Evolutionary conservation across 2,113 vertebrate species (phyloP).

Genomic region (Calidris pygmaea): DNA sequence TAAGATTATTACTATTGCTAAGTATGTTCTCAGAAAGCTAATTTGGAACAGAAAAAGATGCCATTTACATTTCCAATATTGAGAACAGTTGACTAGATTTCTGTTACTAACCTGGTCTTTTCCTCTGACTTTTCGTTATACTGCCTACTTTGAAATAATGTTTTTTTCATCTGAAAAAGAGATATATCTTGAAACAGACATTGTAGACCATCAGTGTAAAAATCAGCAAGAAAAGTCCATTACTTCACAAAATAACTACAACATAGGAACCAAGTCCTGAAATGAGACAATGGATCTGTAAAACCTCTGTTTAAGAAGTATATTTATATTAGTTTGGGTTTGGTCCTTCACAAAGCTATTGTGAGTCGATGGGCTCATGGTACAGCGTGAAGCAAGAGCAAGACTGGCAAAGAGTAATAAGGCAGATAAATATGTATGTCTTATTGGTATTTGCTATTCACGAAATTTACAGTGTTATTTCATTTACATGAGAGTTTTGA

Average conservation of each 20-base stretch:
- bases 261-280: background rate
- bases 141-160: background rate
- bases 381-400: background rate
- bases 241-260: background rate
- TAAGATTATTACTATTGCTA: rapidly evolving
- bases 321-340: background rate
- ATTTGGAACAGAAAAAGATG: background rate
- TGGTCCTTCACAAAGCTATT: background rate
- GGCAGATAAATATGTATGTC: background rate
- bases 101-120: background rate
- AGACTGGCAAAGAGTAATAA: background rate
- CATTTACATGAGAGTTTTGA: conserved; percentile 4
- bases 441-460: background rate
- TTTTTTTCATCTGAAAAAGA: background rate
- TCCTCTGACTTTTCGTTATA: background rate
- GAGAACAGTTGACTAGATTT: background rate
- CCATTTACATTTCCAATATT: background rate
- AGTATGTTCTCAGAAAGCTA: background rate
- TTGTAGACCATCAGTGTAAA: background rate
- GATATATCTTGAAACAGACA: background rate
- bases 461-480: background rate
- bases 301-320: background rate
- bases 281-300: background rate
- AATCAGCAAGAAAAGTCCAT: background rate
- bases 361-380: background rate